Evolutionary conservation across 2,113 vertebrate species (phyloP).

Genomic region (Crotalus horridus): DNA sequence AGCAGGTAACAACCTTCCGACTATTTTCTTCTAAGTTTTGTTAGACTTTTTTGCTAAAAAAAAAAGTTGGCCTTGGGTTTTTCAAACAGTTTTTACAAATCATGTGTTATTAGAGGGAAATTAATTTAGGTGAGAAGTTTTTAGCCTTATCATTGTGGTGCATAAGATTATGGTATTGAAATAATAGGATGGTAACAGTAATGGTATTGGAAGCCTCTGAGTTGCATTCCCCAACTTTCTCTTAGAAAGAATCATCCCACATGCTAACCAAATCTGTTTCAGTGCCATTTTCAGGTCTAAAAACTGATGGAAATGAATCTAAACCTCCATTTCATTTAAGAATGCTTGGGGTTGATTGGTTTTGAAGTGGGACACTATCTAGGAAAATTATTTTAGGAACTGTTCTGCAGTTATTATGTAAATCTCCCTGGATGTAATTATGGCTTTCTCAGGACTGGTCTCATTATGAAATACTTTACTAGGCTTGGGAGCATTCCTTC

Average conservation of each 20-base stretch:
- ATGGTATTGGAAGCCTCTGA: not conserved
- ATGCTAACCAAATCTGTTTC: not conserved
- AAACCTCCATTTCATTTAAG: not conserved
- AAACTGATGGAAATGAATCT: not conserved
- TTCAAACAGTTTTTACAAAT: not conserved
- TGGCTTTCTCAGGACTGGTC: not conserved
- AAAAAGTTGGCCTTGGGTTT: not conserved
- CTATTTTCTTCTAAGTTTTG: not conserved
- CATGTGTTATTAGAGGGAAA: not conserved
- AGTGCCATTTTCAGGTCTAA: not conserved
- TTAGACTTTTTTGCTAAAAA: not conserved
- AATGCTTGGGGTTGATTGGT: not conserved
- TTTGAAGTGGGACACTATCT: not conserved
- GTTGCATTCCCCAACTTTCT: not conserved
- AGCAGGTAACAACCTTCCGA: constrained; percentile 67
- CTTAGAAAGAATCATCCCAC: not conserved
- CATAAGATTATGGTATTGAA: not conserved
- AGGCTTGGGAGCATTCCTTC: not conserved
- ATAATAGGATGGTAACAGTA: not conserved
- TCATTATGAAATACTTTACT: not conserved
- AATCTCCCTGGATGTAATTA: not conserved
- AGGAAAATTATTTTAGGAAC: not conserved
- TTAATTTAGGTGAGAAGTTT: not conserved
- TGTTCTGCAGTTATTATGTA: not conserved
- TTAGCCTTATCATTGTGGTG: not conserved